phyloP scores from a whole-genome alignment of 2,888 invertebrate genomes.

The Mythimna vitellina region DNA sequence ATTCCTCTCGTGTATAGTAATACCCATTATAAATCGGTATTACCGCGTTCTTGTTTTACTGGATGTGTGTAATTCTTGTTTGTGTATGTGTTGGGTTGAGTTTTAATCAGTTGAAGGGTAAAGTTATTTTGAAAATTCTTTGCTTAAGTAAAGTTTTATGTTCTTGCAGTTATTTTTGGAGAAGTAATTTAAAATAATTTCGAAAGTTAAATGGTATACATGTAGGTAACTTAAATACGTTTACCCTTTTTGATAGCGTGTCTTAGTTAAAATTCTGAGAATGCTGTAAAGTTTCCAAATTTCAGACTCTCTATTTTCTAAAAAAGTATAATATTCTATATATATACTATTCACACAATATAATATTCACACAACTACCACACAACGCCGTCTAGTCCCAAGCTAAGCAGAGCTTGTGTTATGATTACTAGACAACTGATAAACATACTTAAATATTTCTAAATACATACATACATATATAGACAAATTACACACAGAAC shows the following conservation, averaged over 20 bases:
- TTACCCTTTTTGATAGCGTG: background rate
- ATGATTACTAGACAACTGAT: no score
- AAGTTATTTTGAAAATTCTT: slow-evolving; percentile 17
- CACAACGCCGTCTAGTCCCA: no score
- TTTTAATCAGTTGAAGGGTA: slow-evolving; percentile 41
- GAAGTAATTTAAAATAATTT: slow-evolving; percentile 2
- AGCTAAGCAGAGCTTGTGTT: no score
- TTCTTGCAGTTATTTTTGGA: background rate
- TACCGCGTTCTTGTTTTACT: slow-evolving; percentile 40
- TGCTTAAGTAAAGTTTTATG: slow-evolving; percentile 13
- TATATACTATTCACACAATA: no score
- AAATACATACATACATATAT: no score
- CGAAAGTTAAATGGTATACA: background rate
- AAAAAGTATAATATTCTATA: no score
- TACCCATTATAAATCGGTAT: slow-evolving; percentile 37
- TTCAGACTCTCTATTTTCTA: background rate
- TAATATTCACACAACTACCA: no score
- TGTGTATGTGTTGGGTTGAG: slow-evolving; percentile 13
- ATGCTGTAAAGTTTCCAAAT: background rate
- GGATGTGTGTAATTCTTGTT: slow-evolving; percentile 38
- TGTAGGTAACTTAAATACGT: background rate
- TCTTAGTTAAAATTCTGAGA: background rate
- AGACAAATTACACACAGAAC: no score
- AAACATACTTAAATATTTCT: no score
- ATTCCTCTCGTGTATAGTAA: slow-evolving; percentile 10